Evolutionary conservation across 2,113 vertebrate species (phyloP), one percentile per base, ranked within the genome.

Genomic region (Guaruba guarouba): DNA sequence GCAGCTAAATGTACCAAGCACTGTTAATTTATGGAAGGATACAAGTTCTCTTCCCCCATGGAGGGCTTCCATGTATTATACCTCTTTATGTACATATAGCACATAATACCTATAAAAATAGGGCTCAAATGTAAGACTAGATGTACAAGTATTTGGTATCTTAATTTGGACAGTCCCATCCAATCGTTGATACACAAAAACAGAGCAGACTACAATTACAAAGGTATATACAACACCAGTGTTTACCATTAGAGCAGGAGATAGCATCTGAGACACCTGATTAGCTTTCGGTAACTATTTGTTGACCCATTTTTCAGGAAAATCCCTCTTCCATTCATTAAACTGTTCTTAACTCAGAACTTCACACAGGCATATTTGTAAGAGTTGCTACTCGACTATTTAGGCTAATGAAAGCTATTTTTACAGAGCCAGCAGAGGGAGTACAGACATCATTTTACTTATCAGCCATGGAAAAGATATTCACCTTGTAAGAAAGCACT

Each of bases 391-490:
- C 55, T 84, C 1, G 1, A 82, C 49, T 63, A 73, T 57, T 82
- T 85, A 68, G 86, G 37, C 33, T 79, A 81, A 44, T 3, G 57
- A 85, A 94, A 95, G 66, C 78, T 90, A 69, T 89, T 93, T 94
- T 93, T 94, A 39, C 86, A 95, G 64, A 94, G 71, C 95, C 96
- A 97, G 96, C 75, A 96, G 96, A 97, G 95, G 95, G 93, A 97
- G 96, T 94, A 79, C 86, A 95, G 81, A 91, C 95, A 95, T 97
- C 94, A 88, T 96, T 95, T 96, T 95, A 91, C 79, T 89, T 83
- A 95, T 82, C 69, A 86, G 90, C 74, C 71, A 37, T 91, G 92
- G 91, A 96, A 96, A 90, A 96, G 94, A 95, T 88, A 95, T 25
- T 28, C 43, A 54, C 83, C 89, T 88, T 79, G 62, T 44, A 89